phyloP scores from a whole-genome alignment of 1,140 invertebrate genomes.

The Magallana angulata region DNA sequence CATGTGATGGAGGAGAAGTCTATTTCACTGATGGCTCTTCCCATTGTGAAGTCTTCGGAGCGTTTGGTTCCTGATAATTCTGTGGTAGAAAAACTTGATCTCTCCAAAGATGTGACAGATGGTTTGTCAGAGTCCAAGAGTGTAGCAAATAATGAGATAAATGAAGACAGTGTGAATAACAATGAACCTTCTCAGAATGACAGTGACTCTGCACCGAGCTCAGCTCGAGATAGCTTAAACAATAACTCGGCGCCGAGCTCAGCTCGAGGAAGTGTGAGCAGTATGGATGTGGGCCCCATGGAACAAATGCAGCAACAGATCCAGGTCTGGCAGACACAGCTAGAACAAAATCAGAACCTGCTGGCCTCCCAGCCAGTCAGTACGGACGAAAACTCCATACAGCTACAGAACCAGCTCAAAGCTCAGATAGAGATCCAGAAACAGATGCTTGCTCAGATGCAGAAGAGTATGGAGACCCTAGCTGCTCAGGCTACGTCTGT shows the following conservation, averaged over 20 bases:
- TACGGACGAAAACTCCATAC: conserved; percentile 54
- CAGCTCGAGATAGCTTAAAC: conserved; percentile 37
- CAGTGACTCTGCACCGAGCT: background rate
- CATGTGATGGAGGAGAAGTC: conserved; percentile 68
- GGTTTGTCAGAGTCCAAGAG: conserved; percentile 25
- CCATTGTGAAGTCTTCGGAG: conserved; percentile 49
- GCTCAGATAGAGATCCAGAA: conserved; percentile 70
- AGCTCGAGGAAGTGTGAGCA: conserved; percentile 34
- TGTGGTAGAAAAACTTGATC: conserved; percentile 11
- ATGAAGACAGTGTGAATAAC: conserved; percentile 38
- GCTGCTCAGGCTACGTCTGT: conserved; percentile 54
- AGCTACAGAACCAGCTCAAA: conserved; percentile 65
- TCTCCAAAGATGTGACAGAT: conserved; percentile 15
- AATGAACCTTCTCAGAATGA: background rate
- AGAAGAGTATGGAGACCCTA: conserved; percentile 69
- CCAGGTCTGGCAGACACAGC: conserved; percentile 69
- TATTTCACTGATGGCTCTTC: conserved; percentile 65
- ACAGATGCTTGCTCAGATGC: conserved; percentile 69
- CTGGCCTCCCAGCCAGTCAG: conserved; percentile 53
- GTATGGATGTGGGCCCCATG: conserved; percentile 62
- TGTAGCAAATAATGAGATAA: background rate
- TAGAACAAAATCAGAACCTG: conserved; percentile 68
- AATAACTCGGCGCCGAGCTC: background rate
- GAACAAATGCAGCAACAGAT: conserved; percentile 67
- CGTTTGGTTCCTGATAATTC: background rate